These are phyloP conservation scores for Labroides dimidiatus DNA, from an alignment of 2,797 vertebrate species.

Conservation along the genomic window DNA sequence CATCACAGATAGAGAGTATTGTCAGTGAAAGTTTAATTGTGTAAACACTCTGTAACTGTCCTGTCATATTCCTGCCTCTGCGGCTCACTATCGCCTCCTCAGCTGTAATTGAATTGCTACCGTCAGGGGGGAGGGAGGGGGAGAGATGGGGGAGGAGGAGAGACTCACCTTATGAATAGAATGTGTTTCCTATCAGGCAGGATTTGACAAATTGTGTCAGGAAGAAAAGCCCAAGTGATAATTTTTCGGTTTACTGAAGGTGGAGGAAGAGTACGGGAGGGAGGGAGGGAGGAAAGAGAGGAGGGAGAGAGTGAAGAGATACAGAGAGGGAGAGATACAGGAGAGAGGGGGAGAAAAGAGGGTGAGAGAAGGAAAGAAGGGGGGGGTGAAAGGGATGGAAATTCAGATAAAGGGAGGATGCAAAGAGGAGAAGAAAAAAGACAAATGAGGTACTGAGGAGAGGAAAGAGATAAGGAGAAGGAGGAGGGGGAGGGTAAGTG, in stretches of 20 bases:
- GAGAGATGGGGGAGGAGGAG: constrained; percentile 75
- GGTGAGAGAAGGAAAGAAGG: too few species aligned
- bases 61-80: constrained; percentile 98
- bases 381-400: neutral
- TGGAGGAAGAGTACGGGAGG: constrained; percentile 4
- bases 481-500: neutral
- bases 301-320: neutral
- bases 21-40: constrained; percentile 98
- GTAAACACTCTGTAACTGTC: constrained; percentile 99
- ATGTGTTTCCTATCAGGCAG: constrained; percentile 95
- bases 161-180: constrained; percentile 93
- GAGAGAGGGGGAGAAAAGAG: neutral
- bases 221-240: constrained; percentile 82
- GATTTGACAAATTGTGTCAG: constrained; percentile 77
- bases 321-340: neutral
- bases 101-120: constrained; percentile 99
- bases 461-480: neutral
- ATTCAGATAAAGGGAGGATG: neutral
- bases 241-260: constrained; percentile 90
- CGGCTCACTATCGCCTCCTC: constrained; percentile 94
- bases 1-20: constrained; percentile 86
- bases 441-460: neutral
- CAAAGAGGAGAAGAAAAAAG: neutral
- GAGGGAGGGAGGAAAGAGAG: neutral
- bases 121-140: constrained; percentile 78